A percentile compares a stretch with the other conserved stretches of the same genome.
phyloP scores from a whole-genome alignment of 1,140 invertebrate species.

The Drosophila chauvacae region DNA sequence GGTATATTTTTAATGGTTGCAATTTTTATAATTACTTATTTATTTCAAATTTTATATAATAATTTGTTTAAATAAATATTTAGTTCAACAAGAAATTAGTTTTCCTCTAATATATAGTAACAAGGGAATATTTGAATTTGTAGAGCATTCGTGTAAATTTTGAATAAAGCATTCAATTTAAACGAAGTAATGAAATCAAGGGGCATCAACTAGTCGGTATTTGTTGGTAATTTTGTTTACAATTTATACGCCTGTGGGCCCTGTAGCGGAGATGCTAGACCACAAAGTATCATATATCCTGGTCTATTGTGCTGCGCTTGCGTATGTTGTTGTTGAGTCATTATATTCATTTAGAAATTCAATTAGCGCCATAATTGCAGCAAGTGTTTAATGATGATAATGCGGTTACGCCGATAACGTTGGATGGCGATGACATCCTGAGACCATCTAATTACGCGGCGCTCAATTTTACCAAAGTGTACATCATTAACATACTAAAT shows the following conservation, averaged over 20 bases:
- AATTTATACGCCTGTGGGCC: constrained; percentile 21
- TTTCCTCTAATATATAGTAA: too few relatives aligned
- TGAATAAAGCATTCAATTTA: background rate
- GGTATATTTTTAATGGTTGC: background rate
- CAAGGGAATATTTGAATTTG: background rate
- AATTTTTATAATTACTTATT: background rate
- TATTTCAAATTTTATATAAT: too few relatives aligned
- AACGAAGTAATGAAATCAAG: background rate
- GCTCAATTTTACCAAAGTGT: constrained; percentile 12
- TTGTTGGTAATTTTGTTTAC: background rate
- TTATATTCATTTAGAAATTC: constrained; percentile 79
- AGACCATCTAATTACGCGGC: constrained; percentile 21
- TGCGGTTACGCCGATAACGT: constrained; percentile 53
- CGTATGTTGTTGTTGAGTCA: constrained; percentile 69
- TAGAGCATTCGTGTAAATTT: background rate
- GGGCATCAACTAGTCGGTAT: constrained; percentile 11
- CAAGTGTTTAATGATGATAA: constrained; percentile 78
- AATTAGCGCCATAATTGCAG: constrained; percentile 76
- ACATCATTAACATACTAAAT: constrained; percentile 61
- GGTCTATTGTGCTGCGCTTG: constrained; percentile 21
- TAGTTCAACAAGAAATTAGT: background rate
- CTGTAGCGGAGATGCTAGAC: constrained; percentile 14
- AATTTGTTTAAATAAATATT: background rate
- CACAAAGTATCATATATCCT: constrained; percentile 48
- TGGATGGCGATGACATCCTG: constrained; percentile 19